Percentiles rank a stretch among this genome's conserved stretches.
Conservation (phyloP, 2,113 vertebrate species). For the Castor canadensis region DNA sequence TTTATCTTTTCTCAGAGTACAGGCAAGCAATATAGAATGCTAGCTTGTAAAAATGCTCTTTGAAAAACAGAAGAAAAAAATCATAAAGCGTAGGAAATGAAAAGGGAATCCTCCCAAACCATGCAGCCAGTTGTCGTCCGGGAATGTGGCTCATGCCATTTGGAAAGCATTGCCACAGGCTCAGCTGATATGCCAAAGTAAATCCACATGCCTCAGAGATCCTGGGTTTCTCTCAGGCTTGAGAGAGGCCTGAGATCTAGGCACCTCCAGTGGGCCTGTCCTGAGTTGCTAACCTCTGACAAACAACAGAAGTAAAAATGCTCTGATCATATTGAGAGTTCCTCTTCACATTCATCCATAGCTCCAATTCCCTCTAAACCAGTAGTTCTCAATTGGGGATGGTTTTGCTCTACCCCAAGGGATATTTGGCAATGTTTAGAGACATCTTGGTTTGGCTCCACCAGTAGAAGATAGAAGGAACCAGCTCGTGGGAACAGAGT, state of each 20-base stretch:
- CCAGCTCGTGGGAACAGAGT: background rate
- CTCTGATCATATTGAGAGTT: background rate
- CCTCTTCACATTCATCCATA: background rate
- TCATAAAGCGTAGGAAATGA: slow-evolving; percentile 75
- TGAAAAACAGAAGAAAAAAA: slow-evolving; percentile 70
- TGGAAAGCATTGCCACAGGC: slow-evolving; percentile 58
- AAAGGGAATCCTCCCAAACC: slow-evolving; percentile 74
- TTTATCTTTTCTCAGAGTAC: slow-evolving; percentile 74
- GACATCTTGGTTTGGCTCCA: background rate
- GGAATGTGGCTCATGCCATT: slow-evolving; percentile 40
- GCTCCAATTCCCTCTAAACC: background rate
- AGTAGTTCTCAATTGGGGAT: background rate
- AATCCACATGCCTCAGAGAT: background rate
- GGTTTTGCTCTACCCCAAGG: background rate
- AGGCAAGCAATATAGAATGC: slow-evolving; percentile 72
- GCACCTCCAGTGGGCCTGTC: background rate
- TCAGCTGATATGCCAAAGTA: background rate
- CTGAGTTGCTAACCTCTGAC: background rate
- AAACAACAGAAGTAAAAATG: background rate
- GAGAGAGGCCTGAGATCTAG: background rate
- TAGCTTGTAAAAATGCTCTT: slow-evolving; percentile 76
- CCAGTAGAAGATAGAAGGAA: background rate
- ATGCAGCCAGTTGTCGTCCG: background rate
- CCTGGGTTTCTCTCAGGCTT: background rate
- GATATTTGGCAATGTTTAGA: background rate